Evolutionary conservation across 37 sponge, comb jelly and placozoan species (phyloP).

Genomic region (Hormiphora californensis): DNA sequence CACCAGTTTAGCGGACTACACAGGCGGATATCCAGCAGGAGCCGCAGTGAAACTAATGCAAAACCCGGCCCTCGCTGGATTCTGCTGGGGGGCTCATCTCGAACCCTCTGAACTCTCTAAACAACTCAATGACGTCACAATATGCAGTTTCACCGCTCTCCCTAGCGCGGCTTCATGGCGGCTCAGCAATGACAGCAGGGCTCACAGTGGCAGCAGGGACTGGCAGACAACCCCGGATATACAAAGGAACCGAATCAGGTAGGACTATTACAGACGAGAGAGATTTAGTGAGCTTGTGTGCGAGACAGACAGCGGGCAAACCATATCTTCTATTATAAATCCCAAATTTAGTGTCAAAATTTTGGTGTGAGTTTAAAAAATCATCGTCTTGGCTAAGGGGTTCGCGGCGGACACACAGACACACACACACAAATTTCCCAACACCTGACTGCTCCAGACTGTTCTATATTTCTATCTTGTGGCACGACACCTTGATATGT

Average conservation of each 20-base stretch:
- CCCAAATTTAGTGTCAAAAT: too few relatives aligned
- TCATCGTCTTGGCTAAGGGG: too few relatives aligned
- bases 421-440: too few relatives aligned
- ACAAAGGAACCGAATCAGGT: conserved; percentile 38
- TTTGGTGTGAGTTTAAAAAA: too few relatives aligned
- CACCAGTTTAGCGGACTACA: too few relatives aligned
- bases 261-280: background rate
- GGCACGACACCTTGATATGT: too few relatives aligned
- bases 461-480: too few relatives aligned
- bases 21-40: background rate
- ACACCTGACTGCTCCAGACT: too few relatives aligned
- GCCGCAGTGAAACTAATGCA: background rate
- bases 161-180: conserved; percentile 9
- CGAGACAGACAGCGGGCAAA: too few relatives aligned
- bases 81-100: conserved; percentile 7
- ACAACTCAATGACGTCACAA: background rate
- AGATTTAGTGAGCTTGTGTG: too few relatives aligned
- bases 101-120: conserved; percentile 13
- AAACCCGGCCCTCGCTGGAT: background rate
- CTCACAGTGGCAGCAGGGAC: background rate
- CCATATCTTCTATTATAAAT: too few relatives aligned
- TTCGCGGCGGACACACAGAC: too few relatives aligned
- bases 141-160: background rate
- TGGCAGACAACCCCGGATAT: background rate
- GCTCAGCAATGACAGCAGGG: background rate